These are phyloP conservation scores for Haplochromis burtoni DNA, from an alignment of 2,113 vertebrate species.

Conservation along the genomic window DNA sequence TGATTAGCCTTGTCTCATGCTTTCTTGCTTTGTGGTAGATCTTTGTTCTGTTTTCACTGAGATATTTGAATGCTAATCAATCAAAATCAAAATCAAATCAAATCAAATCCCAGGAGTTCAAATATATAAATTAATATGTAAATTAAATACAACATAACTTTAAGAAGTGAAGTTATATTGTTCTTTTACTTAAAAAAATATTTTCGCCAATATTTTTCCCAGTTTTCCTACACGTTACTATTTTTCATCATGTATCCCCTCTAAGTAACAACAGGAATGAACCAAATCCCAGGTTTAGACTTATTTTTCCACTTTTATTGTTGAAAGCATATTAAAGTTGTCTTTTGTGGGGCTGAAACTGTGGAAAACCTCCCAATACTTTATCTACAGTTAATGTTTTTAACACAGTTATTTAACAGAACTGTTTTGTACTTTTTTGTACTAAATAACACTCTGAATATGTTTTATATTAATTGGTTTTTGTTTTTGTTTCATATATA, in stretches of 20 bases:
- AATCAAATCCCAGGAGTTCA: background rate
- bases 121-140: background rate
- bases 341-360: background rate
- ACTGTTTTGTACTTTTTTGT: background rate
- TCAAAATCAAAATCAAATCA: too few relatives aligned
- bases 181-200: background rate
- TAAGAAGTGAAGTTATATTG: background rate
- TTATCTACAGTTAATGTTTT: background rate
- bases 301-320: background rate
- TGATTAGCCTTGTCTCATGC: too few relatives aligned
- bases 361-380: background rate
- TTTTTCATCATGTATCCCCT: background rate
- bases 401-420: background rate
- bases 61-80: too few relatives aligned
- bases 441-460: background rate
- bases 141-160: background rate
- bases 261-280: too few relatives aligned
- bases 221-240: background rate
- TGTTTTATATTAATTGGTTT: background rate
- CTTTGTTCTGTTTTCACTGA: too few relatives aligned
- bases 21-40: too few relatives aligned
- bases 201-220: background rate
- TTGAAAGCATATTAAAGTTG: background rate
- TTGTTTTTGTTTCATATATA: background rate
- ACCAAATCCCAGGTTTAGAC: background rate